Evolutionary conservation across 1,140 invertebrate species (phyloP), one percentile per base, ranked within the genome.

Genomic region (Drosophila murphyi): DNA sequence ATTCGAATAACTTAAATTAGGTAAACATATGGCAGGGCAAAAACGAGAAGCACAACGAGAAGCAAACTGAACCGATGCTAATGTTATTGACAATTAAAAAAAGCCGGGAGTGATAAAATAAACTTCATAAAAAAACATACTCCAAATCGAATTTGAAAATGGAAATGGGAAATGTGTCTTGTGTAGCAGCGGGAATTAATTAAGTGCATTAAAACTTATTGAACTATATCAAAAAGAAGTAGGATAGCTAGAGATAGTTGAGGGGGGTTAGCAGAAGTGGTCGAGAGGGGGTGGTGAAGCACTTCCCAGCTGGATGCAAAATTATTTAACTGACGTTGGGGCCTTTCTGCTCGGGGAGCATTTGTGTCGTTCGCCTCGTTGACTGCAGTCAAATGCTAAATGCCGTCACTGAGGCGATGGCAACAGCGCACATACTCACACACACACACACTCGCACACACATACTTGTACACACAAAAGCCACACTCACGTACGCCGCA

Each of bases 171-270:
- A 20, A 89, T 68, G 55, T 39, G 34, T 6, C 31, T 60, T 7
- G 3, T 37, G 55, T 10, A 34, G 83, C 80, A 78, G 60, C 55
- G 78, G 72, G 81, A 90, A 89, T 89, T 90, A 90, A 89, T 89
- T 89, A 89, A 90, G 85, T 90, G 85, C 78, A 89, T 89, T 79
- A 89, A 89, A 89, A 89, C 80, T 89, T 87, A 87, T 89, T 89
- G 85, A 89, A 90, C 85, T 89, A 72, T 63, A 86, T 78, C 41
- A 89, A 68, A 72, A 72, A 34, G 55, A 20, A 56, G 52, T 51
- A 43, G 32, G 31, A 60, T 60, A 1, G 20, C 20, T 20, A 35
- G 57, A 43, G 29, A 20, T 20, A 20, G 50, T 43, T 28, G 56
- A 4, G 20, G 28, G 31, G 37, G 7, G 31, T 12, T 50, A 62